Evolutionary conservation across 2,113 vertebrate genomes (phyloP).

Genomic region (Telmatochromis brichardi): DNA sequence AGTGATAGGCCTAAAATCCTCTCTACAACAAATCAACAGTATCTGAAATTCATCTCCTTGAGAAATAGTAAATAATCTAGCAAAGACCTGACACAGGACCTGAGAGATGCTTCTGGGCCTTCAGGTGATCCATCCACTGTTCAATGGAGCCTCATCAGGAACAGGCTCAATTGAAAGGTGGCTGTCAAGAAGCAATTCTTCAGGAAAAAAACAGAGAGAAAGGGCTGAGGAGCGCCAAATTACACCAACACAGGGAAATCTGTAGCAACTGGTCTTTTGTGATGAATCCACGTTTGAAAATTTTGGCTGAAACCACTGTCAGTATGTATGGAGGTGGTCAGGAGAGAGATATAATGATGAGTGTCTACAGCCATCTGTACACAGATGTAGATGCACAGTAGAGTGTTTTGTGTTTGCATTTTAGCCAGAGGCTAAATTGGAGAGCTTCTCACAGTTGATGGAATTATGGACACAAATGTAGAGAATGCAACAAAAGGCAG

Average conservation of each 20-base stretch:
- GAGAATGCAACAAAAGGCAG: not conserved
- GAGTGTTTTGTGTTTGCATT: not conserved
- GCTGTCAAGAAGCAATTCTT: not conserved
- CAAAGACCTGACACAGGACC: not conserved
- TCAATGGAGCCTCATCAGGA: not conserved
- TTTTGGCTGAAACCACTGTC: not conserved
- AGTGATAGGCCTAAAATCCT: not conserved
- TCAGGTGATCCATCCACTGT: not conserved
- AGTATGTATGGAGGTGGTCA: not conserved
- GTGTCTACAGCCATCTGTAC: not conserved
- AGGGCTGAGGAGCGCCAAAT: fast-evolving
- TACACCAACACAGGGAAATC: not conserved
- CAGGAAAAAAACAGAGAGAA: not conserved
- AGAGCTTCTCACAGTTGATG: not conserved
- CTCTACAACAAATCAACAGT: not conserved
- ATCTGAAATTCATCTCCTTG: not conserved
- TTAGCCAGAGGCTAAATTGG: not conserved
- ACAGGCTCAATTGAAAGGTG: not conserved
- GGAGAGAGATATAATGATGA: not conserved
- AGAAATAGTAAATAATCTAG: not conserved
- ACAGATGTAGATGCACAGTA: not conserved
- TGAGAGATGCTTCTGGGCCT: not conserved
- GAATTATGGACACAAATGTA: not conserved
- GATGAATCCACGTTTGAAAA: not conserved
- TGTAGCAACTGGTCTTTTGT: not conserved